Evolutionary conservation across 64 coral and sea anemone genomes (phyloP).

Genomic region (Exaiptasia diaphana): DNA sequence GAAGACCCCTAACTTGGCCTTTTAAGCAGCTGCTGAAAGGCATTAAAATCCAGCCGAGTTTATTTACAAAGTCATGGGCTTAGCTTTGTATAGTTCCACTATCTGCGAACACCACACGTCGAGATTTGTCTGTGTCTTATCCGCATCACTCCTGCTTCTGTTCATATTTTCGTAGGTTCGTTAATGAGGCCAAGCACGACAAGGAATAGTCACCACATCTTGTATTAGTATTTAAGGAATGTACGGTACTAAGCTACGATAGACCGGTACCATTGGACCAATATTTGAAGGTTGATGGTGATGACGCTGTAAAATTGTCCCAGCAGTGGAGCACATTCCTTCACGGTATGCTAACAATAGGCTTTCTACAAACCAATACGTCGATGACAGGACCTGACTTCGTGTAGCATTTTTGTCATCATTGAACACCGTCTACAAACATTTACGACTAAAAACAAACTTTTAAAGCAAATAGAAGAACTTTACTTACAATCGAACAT

Average conservation of each 20-base stretch:
- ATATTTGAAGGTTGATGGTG: not conserved
- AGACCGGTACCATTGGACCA: not conserved
- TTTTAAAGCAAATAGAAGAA: not conserved
- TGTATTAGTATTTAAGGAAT: not conserved
- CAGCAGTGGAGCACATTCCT: not conserved
- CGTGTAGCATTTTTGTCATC: not conserved
- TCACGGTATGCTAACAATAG: not conserved
- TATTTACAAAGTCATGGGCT: slow-evolving; percentile 5
- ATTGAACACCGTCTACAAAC: not conserved
- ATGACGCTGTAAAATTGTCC: not conserved
- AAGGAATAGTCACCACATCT: not conserved
- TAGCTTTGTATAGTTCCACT: not conserved
- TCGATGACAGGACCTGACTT: not conserved
- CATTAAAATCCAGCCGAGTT: not conserved
- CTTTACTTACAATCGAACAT: not conserved
- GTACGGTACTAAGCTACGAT: not conserved
- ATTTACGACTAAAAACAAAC: not conserved
- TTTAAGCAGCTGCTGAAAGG: not conserved
- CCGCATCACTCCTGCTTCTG: not conserved
- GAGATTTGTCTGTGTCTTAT: not conserved
- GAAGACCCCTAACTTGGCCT: too few species aligned
- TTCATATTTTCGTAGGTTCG: not conserved
- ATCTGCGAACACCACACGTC: not conserved
- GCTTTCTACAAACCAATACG: not conserved
- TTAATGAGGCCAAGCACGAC: not conserved